phyloP scores from a whole-genome alignment of 2,113 vertebrate genomes.

The Eleginops maclovinus region DNA sequence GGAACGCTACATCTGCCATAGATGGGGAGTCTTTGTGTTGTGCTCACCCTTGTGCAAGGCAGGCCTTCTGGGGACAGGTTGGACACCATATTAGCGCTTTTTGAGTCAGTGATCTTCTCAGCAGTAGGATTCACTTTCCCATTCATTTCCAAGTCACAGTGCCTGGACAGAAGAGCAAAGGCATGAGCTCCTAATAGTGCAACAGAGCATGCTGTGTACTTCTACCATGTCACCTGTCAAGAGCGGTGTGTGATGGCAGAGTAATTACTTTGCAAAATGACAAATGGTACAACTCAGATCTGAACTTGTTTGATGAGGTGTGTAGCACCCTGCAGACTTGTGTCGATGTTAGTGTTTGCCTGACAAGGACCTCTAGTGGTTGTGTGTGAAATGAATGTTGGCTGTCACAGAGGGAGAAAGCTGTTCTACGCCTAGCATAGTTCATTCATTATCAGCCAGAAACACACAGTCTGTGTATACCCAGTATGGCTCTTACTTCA shows the following conservation, averaged over 20 bases:
- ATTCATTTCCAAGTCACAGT: conserved; percentile 88
- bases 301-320: not conserved
- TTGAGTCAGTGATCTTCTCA: conserved; percentile 83
- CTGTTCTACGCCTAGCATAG: not conserved
- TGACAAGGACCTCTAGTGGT: conserved; percentile 8
- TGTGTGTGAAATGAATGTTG: not conserved
- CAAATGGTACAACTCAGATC: not conserved
- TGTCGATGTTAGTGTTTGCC: not conserved
- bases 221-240: not conserved
- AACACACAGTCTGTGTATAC: no score
- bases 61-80: conserved; percentile 83
- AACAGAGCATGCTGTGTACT: not conserved
- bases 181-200: not conserved
- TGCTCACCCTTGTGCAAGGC: conserved; percentile 83
- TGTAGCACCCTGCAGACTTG: not conserved
- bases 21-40: not conserved
- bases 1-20: not conserved
- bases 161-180: conserved; percentile 50
- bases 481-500: no score
- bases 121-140: conserved; percentile 82
- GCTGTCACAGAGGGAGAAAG: no score
- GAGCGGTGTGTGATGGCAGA: not conserved
- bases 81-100: conserved; percentile 88
- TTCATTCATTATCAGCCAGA: no score
- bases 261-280: not conserved